These are phyloP conservation scores for Agapostemon virescens DNA, from an alignment of 2,888 invertebrate species.

Conservation along the genomic window DNA sequence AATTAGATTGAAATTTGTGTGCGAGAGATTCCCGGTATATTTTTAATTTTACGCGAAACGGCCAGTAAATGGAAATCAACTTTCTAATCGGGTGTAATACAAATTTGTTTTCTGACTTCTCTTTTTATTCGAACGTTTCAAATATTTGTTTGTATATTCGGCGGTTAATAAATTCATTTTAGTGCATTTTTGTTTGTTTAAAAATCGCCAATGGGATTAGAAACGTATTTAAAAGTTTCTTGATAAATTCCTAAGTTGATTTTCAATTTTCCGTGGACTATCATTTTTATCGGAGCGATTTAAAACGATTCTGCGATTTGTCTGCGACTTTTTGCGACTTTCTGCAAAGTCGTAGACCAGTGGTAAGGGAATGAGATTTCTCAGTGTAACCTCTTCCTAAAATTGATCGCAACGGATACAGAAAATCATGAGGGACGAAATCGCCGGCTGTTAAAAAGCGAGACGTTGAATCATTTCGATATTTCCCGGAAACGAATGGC, in stretches of 20 bases:
- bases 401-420: background rate
- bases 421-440: background rate
- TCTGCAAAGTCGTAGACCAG: background rate
- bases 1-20: background rate
- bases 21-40: background rate
- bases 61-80: background rate
- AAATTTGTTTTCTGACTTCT: background rate
- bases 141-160: background rate
- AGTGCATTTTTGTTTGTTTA: no score
- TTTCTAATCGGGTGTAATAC: background rate
- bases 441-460: conserved; percentile 4
- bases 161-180: background rate
- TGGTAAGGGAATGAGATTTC: background rate
- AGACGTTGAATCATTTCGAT: conserved; percentile 9
- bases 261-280: no score
- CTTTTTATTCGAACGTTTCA: background rate
- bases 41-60: background rate
- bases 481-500: conserved; percentile 9
- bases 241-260: no score
- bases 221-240: no score
- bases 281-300: no score
- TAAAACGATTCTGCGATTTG: background rate
- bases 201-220: no score
- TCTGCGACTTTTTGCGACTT: background rate
- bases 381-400: background rate